phyloP scores from a whole-genome alignment of 1,140 invertebrate genomes.

The Zaprionus kolodkinae region DNA sequence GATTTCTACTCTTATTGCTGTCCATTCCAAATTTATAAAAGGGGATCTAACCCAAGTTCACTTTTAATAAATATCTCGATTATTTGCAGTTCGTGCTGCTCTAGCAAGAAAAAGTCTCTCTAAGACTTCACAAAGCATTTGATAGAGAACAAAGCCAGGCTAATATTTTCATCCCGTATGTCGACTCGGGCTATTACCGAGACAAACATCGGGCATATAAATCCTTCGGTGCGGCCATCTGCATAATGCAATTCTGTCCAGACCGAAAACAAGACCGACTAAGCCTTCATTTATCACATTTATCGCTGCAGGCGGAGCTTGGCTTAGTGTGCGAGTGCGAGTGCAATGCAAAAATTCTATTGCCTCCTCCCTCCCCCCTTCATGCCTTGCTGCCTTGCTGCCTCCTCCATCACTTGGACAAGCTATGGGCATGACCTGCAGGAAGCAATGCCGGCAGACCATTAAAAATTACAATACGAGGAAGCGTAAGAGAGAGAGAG shows the following conservation, averaged over 20 bases:
- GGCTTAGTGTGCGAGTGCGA: conserved; percentile 2
- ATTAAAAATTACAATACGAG: conserved; percentile 76
- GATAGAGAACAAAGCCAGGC: conserved; percentile 16
- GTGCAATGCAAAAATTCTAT: conserved; percentile 77
- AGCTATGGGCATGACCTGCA: conserved; percentile 52
- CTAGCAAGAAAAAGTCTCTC: background rate
- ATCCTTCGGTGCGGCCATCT: conserved; percentile 60
- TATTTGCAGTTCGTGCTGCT: background rate
- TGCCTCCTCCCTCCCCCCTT: conserved; percentile 29
- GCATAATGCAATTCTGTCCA: conserved; percentile 57
- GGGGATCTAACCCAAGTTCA: background rate
- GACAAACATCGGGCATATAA: conserved; percentile 70
- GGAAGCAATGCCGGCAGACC: conserved; percentile 66
- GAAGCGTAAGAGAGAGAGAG: background rate
- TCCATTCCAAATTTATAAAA: background rate
- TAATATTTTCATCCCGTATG: conserved; percentile 68
- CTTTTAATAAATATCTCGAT: background rate
- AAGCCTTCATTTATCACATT: conserved; percentile 76
- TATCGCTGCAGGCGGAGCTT: conserved; percentile 67
- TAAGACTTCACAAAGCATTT: conserved; percentile 52
- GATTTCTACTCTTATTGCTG: background rate
- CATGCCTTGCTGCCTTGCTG: background rate
- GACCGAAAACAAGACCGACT: conserved; percentile 54
- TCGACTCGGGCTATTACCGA: conserved; percentile 72
- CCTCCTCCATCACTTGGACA: background rate